Conservation (phyloP, 1,140 invertebrate genomes). For the Druon quercuslanigerum region DNA sequence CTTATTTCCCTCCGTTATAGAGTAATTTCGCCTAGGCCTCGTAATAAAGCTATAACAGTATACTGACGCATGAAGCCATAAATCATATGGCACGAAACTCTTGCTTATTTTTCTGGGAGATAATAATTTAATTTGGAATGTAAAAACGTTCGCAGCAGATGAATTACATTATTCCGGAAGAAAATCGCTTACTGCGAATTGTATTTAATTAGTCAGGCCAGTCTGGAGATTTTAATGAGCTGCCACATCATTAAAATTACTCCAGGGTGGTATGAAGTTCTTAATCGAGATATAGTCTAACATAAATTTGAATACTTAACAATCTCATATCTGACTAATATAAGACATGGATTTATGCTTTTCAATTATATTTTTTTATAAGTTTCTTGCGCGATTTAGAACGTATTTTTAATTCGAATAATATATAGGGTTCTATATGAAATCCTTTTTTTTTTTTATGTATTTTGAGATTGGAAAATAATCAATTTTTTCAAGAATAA, state of each 20-base stretch:
- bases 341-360: no score
- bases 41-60: not conserved
- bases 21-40: not conserved
- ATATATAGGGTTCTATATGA: no score
- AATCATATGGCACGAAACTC: not conserved
- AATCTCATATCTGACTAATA: no score
- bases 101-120: not conserved
- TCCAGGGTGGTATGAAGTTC: not conserved
- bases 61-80: not conserved
- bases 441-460: no score
- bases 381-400: no score
- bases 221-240: not conserved
- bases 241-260: constrained; percentile 1
- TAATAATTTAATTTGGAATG: not conserved
- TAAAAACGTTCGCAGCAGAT: not conserved
- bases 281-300: not conserved
- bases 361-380: no score
- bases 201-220: not conserved
- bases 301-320: not conserved
- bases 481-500: no score
- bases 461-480: no score
- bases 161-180: constrained; percentile 2
- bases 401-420: no score
- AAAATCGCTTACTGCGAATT: not conserved
- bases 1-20: no score